These are phyloP conservation scores for Paralichthys olivaceus DNA, from an alignment of 2,113 vertebrate species.

Conservation along the genomic window DNA sequence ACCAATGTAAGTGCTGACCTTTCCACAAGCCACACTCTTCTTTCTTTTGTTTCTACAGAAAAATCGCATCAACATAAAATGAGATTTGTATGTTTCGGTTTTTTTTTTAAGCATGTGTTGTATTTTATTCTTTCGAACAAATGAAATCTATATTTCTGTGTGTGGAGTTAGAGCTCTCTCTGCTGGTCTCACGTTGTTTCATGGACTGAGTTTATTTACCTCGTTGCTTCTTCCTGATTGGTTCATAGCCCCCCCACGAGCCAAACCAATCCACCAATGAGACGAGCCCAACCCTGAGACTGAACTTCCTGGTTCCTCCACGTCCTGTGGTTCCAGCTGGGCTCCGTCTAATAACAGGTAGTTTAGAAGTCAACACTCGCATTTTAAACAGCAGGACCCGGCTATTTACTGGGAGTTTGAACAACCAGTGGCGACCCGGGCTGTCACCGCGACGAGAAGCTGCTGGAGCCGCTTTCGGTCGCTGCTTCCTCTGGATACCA, in stretches of 20 bases:
- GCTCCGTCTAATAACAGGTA: conserved; percentile 35
- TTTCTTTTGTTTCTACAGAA: no score
- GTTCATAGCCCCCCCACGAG: conserved; percentile 3
- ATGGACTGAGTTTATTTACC: not conserved
- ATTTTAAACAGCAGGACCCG: not conserved
- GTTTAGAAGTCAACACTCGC: not conserved
- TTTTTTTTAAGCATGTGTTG: no score
- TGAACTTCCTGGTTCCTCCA: conserved; percentile 11
- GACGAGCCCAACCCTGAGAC: not conserved
- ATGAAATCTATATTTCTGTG: not conserved
- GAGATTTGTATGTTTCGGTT: no score
- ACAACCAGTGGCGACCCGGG: not conserved
- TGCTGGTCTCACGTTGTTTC: conserved; percentile 21
- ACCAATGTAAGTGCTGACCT: no score
- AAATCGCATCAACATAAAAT: no score
- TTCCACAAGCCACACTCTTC: no score
- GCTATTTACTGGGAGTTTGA: not conserved
- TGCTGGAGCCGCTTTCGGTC: not conserved
- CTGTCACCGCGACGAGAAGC: not conserved
- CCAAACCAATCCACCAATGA: not conserved
- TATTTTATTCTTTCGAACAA: not conserved
- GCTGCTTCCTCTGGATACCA: not conserved
- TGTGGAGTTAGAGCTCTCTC: conserved; percentile 16
- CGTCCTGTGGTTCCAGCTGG: not conserved
- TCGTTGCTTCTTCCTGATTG: conserved; percentile 8